Base-by-base conservation (phyloP, 2,888 invertebrate species). In the Oxycera nigricornis region DNA sequence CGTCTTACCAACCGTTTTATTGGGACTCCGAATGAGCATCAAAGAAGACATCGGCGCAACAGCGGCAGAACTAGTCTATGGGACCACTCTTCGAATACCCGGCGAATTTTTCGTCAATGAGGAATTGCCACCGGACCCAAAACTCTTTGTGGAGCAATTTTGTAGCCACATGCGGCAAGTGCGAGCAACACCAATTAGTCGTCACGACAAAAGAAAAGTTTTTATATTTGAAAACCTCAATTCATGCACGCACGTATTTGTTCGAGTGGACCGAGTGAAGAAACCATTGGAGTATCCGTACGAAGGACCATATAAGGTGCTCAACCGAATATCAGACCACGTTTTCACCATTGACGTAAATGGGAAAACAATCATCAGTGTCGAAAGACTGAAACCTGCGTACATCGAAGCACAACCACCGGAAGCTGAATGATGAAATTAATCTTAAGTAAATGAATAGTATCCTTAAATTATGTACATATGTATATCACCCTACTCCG, bases 91-190 rank as follows among this genome's bases (percentile, higher is more conserved):
- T 20, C 55, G 22, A 20, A 11, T 55, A 4, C 2, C 55, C 24
- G 22, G 55, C 7, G 55, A 55, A 55, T 55, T 55, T 17, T 55
- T 55, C 22, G 9, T 24, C 22, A 55, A 55, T 11, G 55, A 55
- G 11, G 7, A 55, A 3, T 22, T 20, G 55, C 22, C 55, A 22
- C 55, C 2, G 4, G 55, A 55, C 17, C 55, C 55, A 2, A 55
- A 55, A 11, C 20, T 55, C 4, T 55, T 55, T 24, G 24, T 55
- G 17, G 31, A 74, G 9, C 74, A 72, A 17, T 72, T 74, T 26
- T 61, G 72, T 7, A 35, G 72, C 24, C 39, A 72, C 11, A 74
- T 74, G 74, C 28, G 74, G 50, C 28, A 22, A 11, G 41, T 76
- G 2, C 65, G 67, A 7, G 17, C 62, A 7, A 35, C 62, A 6